Base-by-base conservation (phyloP, 2,797 vertebrate species). In the Sebastes variabilis region DNA sequence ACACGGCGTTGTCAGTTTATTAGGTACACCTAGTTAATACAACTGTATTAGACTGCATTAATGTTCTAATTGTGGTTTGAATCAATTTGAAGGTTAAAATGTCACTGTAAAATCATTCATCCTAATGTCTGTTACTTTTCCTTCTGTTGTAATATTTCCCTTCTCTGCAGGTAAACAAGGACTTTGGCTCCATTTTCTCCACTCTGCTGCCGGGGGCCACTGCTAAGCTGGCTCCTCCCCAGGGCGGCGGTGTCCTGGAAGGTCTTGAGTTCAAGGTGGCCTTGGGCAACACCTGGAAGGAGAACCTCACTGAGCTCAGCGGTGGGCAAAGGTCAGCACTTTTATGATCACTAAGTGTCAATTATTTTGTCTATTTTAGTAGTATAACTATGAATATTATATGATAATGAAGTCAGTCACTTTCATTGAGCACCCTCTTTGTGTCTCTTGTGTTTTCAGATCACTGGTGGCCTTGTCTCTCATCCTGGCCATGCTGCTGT, bases 141-240 rank as follows among this genome's bases (percentile, higher is more conserved):
- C n/a, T 64, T 38, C 4, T 38, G 2, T n/a, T 69, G 18, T 22
- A 1, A 12, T 29, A 10, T 49, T 73, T 2, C 3, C 22, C 32
- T 66, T 54, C 25, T 69, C 77, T 75, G 30, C 56, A 99, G 99
- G 99, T 99, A 22, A 99, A 99, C 93, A 95, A 96, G 83, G 98
- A 99, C 91, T 99, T 99, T 74, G 96, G 97, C 59, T 99, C 98
- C 8, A 99, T 99, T 88, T 99, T 99, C 94, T 98, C 97, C 79
- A 97, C 93, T 0, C 95, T 99, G 81, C 92, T 99, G 65, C 98
- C 98, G 0, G 99, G 98, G 60, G 96, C 98, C 77, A 97, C 94
- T 58, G 99, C 98, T 49, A 96, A 93, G 85, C 94, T 99, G 80
- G 96, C 93, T 42, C 94, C 97, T n/a, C 95, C 90, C 1, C 97